These are phyloP conservation scores for Coremacera marginata DNA, from an alignment of 2,888 invertebrate genomes.

Conservation along the genomic window DNA sequence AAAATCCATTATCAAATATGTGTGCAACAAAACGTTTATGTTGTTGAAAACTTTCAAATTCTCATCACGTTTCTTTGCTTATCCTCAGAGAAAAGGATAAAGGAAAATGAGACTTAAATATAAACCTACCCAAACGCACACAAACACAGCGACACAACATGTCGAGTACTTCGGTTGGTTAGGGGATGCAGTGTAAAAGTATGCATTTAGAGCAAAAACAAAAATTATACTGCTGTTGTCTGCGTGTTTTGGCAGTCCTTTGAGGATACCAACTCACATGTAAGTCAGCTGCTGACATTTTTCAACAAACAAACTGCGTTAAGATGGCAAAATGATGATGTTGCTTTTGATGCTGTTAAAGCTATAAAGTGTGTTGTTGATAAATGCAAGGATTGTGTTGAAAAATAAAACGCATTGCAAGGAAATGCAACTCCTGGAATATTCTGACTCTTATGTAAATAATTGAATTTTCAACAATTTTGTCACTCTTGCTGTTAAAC, in stretches of 20 bases:
- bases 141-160: background rate
- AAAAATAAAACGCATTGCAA: no score
- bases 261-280: background rate
- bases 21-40: slow-evolving; percentile 15
- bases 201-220: no score
- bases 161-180: no score
- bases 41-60: slow-evolving; percentile 14
- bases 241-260: background rate
- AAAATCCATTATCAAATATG: slow-evolving; percentile 21
- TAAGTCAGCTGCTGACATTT: background rate
- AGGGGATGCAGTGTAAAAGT: no score
- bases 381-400: no score
- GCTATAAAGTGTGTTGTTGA: no score
- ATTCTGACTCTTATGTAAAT: background rate
- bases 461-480: background rate
- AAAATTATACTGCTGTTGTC: background rate
- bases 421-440: no score
- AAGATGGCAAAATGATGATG: background rate
- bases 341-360: background rate
- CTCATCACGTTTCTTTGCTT: slow-evolving; percentile 25
- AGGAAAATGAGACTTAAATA: slow-evolving; percentile 14
- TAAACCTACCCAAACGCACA: background rate
- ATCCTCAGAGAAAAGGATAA: slow-evolving; percentile 8
- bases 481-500: background rate
- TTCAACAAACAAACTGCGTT: background rate